phyloP scores from a whole-genome alignment of 2,113 vertebrate genomes.

The Lanius ludovicianus region DNA sequence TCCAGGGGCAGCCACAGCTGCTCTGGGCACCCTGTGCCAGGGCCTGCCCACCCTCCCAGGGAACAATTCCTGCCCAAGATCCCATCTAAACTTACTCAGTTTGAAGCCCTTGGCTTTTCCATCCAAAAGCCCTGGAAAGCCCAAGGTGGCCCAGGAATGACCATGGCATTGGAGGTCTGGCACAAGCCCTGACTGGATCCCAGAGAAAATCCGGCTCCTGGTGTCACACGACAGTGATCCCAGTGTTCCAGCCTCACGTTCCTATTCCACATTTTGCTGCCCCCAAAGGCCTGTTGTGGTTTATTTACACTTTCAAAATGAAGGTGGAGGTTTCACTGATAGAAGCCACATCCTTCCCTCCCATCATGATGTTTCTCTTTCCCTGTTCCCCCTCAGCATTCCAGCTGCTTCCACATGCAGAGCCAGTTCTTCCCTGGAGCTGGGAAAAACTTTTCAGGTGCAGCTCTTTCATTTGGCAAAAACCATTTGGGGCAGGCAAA shows the following conservation, averaged over 20 bases:
- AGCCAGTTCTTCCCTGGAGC: neutral
- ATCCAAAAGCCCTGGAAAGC: neutral
- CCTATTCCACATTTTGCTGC: neutral
- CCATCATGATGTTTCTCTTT: fast-evolving
- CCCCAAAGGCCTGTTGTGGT: neutral
- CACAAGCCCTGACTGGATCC: neutral
- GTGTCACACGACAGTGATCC: fast-evolving
- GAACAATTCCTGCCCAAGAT: neutral
- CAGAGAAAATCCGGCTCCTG: neutral
- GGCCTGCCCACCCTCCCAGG: neutral
- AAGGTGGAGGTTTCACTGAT: neutral
- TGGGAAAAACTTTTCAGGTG: neutral
- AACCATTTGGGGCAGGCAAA: neutral
- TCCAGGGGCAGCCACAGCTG: neutral
- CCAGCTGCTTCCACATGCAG: neutral
- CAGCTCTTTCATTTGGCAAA: neutral
- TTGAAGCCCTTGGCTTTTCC: neutral
- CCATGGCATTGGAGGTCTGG: fast-evolving
- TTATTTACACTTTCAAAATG: neutral
- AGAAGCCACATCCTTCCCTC: neutral
- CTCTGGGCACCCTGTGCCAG: neutral
- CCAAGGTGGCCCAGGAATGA: neutral
- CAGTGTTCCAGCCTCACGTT: fast-evolving
- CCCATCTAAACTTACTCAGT: neutral
- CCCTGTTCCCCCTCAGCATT: neutral